phyloP scores from a whole-genome alignment of 2,888 invertebrate genomes.

The Parnassius smintheus region DNA sequence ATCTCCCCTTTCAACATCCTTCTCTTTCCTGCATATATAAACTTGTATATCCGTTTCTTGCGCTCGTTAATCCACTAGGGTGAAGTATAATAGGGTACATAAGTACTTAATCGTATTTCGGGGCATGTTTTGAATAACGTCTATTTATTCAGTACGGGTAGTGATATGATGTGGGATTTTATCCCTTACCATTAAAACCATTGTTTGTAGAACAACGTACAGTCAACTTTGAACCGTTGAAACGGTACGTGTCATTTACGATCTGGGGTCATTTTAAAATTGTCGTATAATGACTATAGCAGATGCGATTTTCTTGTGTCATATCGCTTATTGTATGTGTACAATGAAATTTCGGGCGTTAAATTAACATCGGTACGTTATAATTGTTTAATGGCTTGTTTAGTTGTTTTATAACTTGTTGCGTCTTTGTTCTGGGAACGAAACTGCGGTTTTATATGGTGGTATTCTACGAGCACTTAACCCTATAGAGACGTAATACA shows the following conservation, averaged over 20 bases:
- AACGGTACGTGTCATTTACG: conserved; percentile 30
- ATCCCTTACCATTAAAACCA: conserved; percentile 64
- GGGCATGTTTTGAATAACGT: conserved; percentile 63
- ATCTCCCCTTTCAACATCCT: conserved; percentile 55
- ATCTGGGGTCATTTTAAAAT: conserved; percentile 45
- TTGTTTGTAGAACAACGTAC: conserved; percentile 58
- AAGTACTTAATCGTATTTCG: conserved; percentile 79
- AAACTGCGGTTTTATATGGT: neutral
- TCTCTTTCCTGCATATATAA: conserved; percentile 44
- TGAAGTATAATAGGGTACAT: conserved; percentile 72
- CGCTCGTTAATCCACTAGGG: conserved; percentile 59
- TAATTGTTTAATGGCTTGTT: conserved; percentile 64
- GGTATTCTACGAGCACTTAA: too few relatives aligned
- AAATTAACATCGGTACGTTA: conserved; percentile 71
- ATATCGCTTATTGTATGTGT: conserved; percentile 56
- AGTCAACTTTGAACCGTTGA: conserved; percentile 36
- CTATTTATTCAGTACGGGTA: conserved; percentile 73
- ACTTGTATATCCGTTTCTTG: conserved; percentile 40
- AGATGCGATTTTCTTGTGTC: conserved; percentile 59
- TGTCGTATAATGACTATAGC: conserved; percentile 41
- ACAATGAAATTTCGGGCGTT: conserved; percentile 48
- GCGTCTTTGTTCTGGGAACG: conserved; percentile 13
- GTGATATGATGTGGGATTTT: conserved; percentile 46
- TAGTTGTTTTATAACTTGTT: conserved; percentile 14
- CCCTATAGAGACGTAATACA: too few relatives aligned